Evolutionary conservation across 2,888 invertebrate genomes (phyloP).

Genomic region (Mamestra brassicae): DNA sequence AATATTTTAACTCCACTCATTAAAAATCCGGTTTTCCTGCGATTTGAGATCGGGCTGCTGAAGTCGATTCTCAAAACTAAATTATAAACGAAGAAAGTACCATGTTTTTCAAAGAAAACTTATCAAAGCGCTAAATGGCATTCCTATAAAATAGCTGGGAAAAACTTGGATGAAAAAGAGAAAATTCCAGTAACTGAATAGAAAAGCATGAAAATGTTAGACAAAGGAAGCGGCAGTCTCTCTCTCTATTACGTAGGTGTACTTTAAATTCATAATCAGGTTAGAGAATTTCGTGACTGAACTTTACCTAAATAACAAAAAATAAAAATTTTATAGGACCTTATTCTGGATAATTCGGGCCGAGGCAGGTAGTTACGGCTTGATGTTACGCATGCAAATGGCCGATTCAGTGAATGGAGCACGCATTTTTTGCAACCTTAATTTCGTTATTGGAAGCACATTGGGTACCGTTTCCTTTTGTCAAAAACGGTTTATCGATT

Average conservation of each 20-base stretch:
- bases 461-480: conserved; percentile 68
- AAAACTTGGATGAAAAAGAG: background rate
- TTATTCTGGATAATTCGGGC: conserved; percentile 80
- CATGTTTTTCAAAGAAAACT: background rate
- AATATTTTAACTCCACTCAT: background rate
- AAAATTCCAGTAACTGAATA: background rate
- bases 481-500: conserved; percentile 50
- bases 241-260: too few species aligned
- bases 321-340: conserved; percentile 75
- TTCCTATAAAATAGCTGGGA: background rate
- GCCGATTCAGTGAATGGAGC: conserved; percentile 74
- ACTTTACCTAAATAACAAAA: conserved; percentile 69
- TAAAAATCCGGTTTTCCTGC: background rate
- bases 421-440: conserved; percentile 75
- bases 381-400: conserved; percentile 84
- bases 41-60: background rate
- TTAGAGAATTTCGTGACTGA: conserved; percentile 59
- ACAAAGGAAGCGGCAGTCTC: background rate
- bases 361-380: conserved; percentile 78
- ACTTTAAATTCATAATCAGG: conserved; percentile 31
- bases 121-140: background rate
- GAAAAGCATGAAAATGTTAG: background rate
- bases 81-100: too few species aligned
- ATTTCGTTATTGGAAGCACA: conserved; percentile 74
- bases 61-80: background rate